Percentiles rank a stretch among this genome's conserved stretches.
Conservation (phyloP, 2,113 vertebrate genomes). For the Elaphurus davidianus region DNA sequence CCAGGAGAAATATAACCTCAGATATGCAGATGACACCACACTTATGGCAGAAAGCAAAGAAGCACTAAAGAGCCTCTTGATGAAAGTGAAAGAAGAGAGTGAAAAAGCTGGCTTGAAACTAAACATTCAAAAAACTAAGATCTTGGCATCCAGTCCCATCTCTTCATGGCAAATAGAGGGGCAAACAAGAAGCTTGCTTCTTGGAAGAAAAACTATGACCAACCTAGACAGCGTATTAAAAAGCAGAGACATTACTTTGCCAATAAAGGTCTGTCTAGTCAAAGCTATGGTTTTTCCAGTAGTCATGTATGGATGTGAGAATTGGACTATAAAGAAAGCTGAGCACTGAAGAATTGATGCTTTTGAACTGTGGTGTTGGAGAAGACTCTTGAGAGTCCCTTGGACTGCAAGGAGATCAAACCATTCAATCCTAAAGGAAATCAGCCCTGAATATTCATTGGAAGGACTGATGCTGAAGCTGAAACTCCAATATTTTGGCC, state of each 20-base stretch:
- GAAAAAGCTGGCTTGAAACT: neutral
- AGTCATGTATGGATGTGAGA: neutral
- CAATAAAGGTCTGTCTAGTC: neutral
- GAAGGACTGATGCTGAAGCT: neutral
- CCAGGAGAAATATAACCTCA: neutral
- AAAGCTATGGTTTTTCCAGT: neutral
- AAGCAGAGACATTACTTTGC: neutral
- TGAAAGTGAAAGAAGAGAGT: neutral
- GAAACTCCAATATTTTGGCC: neutral
- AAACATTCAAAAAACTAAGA: neutral
- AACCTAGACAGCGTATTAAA: neutral
- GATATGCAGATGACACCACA: neutral
- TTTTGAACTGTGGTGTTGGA: neutral
- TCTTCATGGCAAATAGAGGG: neutral
- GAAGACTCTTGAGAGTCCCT: neutral
- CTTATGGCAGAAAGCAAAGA: neutral
- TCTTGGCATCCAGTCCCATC: neutral
- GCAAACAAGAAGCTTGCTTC: neutral
- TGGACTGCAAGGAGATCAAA: neutral
- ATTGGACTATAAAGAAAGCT: neutral
- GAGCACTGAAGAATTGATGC: neutral
- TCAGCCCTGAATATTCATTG: neutral
- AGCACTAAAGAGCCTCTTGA: neutral
- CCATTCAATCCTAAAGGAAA: neutral
- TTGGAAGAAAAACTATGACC: neutral